Evolutionary conservation across 2,888 invertebrate species (phyloP).

Genomic region (Diaphora mendica): DNA sequence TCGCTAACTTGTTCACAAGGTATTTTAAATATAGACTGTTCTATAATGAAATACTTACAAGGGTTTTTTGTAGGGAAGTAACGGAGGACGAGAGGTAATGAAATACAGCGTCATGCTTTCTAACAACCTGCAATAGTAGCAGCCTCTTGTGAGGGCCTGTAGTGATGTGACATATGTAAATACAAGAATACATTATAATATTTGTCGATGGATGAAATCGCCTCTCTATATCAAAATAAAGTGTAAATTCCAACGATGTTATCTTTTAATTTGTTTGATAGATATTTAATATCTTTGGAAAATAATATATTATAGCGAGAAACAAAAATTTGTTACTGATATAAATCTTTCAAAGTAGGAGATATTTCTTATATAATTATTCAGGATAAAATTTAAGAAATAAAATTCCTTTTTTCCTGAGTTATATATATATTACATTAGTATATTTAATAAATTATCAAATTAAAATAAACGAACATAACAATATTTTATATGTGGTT

Average conservation of each 20-base stretch:
- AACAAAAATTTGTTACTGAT: conserved; percentile 16
- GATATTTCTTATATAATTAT: conserved; percentile 32
- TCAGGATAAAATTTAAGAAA: conserved; percentile 14
- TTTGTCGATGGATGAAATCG: conserved; percentile 34
- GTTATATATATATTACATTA: neutral
- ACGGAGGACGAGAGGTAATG: conserved; percentile 40
- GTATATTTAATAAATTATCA: conserved; percentile 8
- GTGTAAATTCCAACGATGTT: conserved; percentile 33
- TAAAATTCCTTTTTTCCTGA: conserved; percentile 7
- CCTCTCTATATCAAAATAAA: conserved; percentile 20
- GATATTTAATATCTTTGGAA: conserved; percentile 20
- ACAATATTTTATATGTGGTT: conserved; percentile 42
- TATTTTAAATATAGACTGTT: neutral
- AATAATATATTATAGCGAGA: conserved; percentile 14
- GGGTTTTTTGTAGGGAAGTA: neutral
- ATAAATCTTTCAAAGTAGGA: conserved; percentile 34
- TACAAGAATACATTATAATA: conserved; percentile 40
- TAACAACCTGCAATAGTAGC: conserved; percentile 55
- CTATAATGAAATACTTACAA: no score
- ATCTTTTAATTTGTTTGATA: conserved; percentile 35
- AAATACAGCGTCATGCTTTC: conserved; percentile 46
- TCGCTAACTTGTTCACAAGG: neutral
- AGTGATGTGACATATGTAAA: conserved; percentile 63
- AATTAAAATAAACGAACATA: conserved; percentile 37
- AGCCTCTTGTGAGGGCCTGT: conserved; percentile 65